These are phyloP conservation scores for Blastobasis adustella DNA, from an alignment of 2,888 invertebrate species.

Conservation along the genomic window DNA sequence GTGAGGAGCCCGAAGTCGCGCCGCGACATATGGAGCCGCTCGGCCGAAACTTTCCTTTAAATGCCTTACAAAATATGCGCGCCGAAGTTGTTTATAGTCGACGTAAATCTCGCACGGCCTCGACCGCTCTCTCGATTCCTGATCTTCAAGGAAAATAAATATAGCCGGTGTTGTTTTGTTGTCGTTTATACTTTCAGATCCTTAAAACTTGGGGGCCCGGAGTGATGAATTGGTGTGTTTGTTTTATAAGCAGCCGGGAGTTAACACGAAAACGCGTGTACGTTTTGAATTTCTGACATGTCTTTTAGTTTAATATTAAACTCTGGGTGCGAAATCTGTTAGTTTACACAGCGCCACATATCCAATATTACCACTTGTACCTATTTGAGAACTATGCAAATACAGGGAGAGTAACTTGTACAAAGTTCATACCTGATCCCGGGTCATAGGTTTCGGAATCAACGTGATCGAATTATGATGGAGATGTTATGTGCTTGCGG, in stretches of 20 bases:
- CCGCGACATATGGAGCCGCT: no score
- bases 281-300: no score
- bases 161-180: conserved; percentile 28
- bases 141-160: conserved; percentile 31
- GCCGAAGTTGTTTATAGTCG: conserved; percentile 8
- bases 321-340: no score
- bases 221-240: neutral
- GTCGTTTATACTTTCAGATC: conserved; percentile 9
- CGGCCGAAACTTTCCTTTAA: neutral
- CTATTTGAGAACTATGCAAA: no score
- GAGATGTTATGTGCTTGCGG: neutral
- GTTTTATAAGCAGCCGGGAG: neutral
- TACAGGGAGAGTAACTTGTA: no score
- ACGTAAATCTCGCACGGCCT: conserved; percentile 20
- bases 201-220: conserved; percentile 3
- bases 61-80: neutral
- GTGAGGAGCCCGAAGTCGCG: no score
- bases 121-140: conserved; percentile 17
- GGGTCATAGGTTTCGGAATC: no score
- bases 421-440: no score
- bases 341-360: no score
- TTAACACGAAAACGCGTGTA: neutral
- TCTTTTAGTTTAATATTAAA: no score
- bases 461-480: neutral
- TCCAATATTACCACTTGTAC: no score